phyloP scores from a whole-genome alignment of 2,113 vertebrate genomes.

The Callipepla squamata region DNA sequence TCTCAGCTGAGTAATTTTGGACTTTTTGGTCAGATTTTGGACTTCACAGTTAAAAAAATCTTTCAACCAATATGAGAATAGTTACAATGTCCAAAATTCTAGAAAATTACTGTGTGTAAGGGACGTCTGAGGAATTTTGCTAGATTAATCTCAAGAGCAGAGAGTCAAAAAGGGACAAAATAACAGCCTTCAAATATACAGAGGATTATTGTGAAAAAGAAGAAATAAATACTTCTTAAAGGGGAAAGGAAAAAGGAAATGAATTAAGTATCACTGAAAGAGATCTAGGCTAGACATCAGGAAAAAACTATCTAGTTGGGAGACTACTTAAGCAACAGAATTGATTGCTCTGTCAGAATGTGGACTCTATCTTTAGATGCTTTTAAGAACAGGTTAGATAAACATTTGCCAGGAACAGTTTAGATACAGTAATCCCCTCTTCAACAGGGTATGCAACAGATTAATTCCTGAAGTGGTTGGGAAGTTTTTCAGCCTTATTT shows the following conservation, averaged over 20 bases:
- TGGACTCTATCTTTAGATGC: background rate
- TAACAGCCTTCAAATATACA: background rate
- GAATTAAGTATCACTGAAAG: background rate
- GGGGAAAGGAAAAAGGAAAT: background rate
- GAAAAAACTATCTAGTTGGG: background rate
- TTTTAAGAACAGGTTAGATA: conserved; percentile 37
- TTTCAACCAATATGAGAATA: background rate
- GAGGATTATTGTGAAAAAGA: background rate
- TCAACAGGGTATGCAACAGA: background rate
- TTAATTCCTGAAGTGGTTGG: conserved; percentile 1
- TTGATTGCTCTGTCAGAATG: background rate
- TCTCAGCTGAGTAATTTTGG: background rate
- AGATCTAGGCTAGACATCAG: background rate
- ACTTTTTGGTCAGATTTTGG: background rate
- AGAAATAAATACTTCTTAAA: background rate
- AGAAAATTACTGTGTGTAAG: background rate
- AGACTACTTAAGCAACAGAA: background rate
- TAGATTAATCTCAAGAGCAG: background rate
- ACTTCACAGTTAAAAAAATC: background rate
- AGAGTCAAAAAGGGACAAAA: background rate
- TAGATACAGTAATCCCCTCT: background rate
- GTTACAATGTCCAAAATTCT: background rate
- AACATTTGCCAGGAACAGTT: conserved; percentile 41
- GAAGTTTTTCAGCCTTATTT: background rate
- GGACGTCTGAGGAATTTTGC: background rate